Evolutionary conservation across 2,113 vertebrate species (phyloP), one percentile per base, ranked within the genome.

Genomic region (Ictalurus punctatus): DNA sequence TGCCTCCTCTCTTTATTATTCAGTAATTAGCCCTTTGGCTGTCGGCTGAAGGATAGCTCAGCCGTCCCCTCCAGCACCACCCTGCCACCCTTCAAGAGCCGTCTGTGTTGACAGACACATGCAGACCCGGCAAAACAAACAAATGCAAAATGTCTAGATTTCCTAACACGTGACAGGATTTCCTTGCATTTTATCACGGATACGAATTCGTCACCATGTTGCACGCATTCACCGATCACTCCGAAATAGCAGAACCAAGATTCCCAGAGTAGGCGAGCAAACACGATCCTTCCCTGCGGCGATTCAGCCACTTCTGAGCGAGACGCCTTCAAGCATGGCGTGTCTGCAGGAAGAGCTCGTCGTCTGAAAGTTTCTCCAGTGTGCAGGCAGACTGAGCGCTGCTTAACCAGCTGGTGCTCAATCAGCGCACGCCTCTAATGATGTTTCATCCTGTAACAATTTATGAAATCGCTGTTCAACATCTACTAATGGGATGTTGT

Each of bases 1-100:
- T 87, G 67, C 40, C 91, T 86, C 85, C 87, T 81, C 92, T 92
- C 91, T 92, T 92, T 93, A 93, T 93, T 92, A 93, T 92, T 92
- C 90, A 54, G 90, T 92, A 93, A 92, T 92, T 93, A 93, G 92
- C 92, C 92, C 92, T 93, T 93, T 93, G 92, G 92, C 92, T 90
- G 91, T 91, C 91, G 84, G 90, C 85, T 88, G 90, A 87, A 91
- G 90, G 91, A 90, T 65, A 86, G 86, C 69, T 84, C 82, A 65
- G 74, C 73, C 23, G 40, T 34, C 69, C 58, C 87, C 71, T 9
- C 52, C 63, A 69, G 14, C 23, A 2, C 69, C 52, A 37, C 23
- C 54, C 13, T 27, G 56, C 59, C 82, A 90, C 89, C 86, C 80
- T 76, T 87, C 67, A 74, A 90, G 84, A 89, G 88, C 69, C 78